phyloP scores from a whole-genome alignment of 2,888 invertebrate genomes.

The Galerucella nymphaeae region DNA sequence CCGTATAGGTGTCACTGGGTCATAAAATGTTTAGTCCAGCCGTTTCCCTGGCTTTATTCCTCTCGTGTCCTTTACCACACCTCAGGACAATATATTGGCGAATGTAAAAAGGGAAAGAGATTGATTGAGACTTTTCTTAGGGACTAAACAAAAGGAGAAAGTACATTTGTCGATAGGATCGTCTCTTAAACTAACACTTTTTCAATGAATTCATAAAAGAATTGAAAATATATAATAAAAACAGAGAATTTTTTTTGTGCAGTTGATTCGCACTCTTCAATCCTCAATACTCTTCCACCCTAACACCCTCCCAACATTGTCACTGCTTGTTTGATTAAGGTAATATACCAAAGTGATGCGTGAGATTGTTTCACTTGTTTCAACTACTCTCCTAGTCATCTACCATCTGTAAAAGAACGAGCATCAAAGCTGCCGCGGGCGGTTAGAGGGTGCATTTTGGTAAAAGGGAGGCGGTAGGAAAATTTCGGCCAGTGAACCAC shows the following conservation, averaged over 20 bases:
- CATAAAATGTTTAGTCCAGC: too few relatives aligned
- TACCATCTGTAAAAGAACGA: conserved; percentile 39
- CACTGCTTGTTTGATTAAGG: conserved; percentile 62
- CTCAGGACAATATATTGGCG: too few relatives aligned
- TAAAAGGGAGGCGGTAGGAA: conserved; percentile 34
- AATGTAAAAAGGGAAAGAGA: too few relatives aligned
- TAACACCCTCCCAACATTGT: conserved; percentile 42
- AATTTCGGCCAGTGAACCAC: conserved; percentile 31
- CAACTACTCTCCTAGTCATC: conserved; percentile 38
- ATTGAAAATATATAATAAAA: too few relatives aligned
- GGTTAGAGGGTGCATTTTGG: conserved; percentile 15
- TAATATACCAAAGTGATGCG: conserved; percentile 61
- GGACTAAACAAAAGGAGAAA: too few relatives aligned
- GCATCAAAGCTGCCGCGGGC: conserved; percentile 29
- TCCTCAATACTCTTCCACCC: conserved; percentile 36
- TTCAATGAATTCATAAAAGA: too few relatives aligned
- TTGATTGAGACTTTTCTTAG: too few relatives aligned
- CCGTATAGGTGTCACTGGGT: too few relatives aligned
- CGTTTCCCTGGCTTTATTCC: too few relatives aligned
- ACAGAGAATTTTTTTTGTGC: conserved; percentile 21
- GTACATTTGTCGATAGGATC: too few relatives aligned
- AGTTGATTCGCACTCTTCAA: conserved; percentile 34
- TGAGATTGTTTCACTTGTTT: conserved; percentile 63
- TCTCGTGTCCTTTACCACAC: too few relatives aligned
- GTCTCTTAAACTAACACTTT: too few relatives aligned